Conservation (phyloP, 2,113 vertebrate species). For the Nicator chloris region DNA sequence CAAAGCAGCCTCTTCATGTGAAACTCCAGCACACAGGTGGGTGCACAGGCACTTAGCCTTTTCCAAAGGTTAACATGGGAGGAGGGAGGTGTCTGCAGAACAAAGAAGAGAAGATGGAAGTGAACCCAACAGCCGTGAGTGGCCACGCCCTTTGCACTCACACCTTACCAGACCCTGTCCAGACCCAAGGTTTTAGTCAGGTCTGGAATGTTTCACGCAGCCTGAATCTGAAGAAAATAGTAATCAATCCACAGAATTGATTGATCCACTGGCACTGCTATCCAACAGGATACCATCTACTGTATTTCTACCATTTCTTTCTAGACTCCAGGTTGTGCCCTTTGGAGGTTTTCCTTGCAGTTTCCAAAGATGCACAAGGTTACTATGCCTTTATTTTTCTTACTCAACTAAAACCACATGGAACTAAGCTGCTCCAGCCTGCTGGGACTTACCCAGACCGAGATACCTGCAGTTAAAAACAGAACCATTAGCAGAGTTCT, state of each 20-base stretch:
- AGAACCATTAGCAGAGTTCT: constrained; percentile 41
- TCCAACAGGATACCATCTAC: background rate
- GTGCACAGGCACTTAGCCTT: background rate
- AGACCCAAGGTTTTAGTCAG: background rate
- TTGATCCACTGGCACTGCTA: no score
- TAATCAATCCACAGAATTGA: background rate
- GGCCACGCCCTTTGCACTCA: background rate
- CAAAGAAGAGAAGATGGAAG: background rate
- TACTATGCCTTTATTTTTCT: background rate
- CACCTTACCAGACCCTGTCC: background rate
- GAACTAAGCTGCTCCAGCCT: background rate
- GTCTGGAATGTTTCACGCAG: background rate
- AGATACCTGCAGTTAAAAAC: background rate
- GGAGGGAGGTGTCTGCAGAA: background rate
- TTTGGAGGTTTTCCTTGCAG: background rate
- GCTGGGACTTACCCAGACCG: background rate
- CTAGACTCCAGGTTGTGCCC: background rate
- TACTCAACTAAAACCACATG: background rate
- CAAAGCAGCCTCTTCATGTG: background rate
- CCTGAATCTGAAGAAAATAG: background rate
- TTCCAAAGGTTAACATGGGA: background rate
- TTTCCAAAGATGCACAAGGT: background rate
- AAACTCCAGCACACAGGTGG: background rate
- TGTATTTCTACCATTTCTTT: background rate
- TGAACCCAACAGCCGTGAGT: rapidly evolving